phyloP scores from a whole-genome alignment of 1,140 invertebrate genomes.

The Drosophila tristis region DNA sequence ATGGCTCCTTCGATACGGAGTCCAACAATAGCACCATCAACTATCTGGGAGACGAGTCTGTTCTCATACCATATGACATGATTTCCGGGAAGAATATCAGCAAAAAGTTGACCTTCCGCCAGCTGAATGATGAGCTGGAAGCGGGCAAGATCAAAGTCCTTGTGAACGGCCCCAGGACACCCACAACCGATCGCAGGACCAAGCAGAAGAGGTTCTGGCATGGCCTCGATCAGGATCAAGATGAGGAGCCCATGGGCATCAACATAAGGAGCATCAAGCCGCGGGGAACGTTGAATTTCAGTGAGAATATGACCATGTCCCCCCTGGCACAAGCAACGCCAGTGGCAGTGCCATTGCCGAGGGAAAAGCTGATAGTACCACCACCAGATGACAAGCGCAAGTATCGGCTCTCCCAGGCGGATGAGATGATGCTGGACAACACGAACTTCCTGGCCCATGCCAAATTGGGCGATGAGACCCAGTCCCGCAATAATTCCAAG shows the following conservation, averaged over 20 bases:
- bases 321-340: constrained; percentile 12
- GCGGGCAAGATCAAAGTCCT: constrained; percentile 58
- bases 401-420: constrained; percentile 64
- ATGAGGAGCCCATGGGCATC: background rate
- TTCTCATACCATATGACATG: constrained; percentile 54
- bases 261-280: constrained; percentile 30
- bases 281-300: constrained; percentile 53
- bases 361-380: background rate
- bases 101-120: constrained; percentile 52
- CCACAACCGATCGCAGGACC: constrained; percentile 47
- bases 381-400: constrained; percentile 17
- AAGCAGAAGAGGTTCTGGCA: constrained; percentile 19
- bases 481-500: constrained; percentile 60
- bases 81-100: constrained; percentile 47
- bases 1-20: background rate
- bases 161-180: constrained; percentile 61
- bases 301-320: constrained; percentile 53
- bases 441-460: constrained; percentile 68
- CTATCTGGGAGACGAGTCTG: constrained; percentile 46
- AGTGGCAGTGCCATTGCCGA: background rate
- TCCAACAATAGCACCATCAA: constrained; percentile 23
- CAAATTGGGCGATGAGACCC: constrained; percentile 63
- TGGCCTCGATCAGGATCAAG: constrained; percentile 14
- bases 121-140: constrained; percentile 60
- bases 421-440: constrained; percentile 66